These are phyloP conservation scores for Cantharis flavilabris DNA, from an alignment of 2,888 invertebrate genomes.

Conservation along the genomic window DNA sequence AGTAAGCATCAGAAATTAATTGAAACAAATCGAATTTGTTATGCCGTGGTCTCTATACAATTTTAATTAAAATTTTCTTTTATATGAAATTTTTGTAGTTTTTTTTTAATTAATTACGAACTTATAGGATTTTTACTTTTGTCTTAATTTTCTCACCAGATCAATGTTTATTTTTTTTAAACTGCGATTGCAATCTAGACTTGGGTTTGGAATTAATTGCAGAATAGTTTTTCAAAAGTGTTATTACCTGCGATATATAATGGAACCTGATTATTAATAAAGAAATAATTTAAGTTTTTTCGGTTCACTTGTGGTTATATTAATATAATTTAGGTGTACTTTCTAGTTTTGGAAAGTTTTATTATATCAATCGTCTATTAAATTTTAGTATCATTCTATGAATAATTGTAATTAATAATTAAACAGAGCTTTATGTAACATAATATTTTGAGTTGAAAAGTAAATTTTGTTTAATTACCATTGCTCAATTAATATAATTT, in stretches of 20 bases:
- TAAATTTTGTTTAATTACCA: background rate
- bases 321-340: slow-evolving; percentile 5
- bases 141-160: no score
- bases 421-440: background rate
- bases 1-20: background rate
- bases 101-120: background rate
- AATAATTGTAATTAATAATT: background rate
- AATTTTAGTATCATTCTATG: background rate
- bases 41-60: background rate
- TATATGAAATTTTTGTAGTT: background rate
- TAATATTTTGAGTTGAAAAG: background rate
- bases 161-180: no score
- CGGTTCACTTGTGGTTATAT: background rate
- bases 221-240: no score
- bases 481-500: background rate
- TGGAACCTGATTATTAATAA: background rate
- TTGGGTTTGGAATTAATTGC: no score
- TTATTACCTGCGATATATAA: background rate
- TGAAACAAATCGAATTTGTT: background rate
- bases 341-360: slow-evolving; percentile 15
- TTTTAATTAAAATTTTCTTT: background rate
- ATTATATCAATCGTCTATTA: background rate
- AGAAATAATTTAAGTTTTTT: slow-evolving; percentile 4
- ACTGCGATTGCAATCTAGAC: background rate
- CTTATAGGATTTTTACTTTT: no score